phyloP scores from a whole-genome alignment of 2,888 invertebrate genomes.

The Dusona sp. region DNA sequence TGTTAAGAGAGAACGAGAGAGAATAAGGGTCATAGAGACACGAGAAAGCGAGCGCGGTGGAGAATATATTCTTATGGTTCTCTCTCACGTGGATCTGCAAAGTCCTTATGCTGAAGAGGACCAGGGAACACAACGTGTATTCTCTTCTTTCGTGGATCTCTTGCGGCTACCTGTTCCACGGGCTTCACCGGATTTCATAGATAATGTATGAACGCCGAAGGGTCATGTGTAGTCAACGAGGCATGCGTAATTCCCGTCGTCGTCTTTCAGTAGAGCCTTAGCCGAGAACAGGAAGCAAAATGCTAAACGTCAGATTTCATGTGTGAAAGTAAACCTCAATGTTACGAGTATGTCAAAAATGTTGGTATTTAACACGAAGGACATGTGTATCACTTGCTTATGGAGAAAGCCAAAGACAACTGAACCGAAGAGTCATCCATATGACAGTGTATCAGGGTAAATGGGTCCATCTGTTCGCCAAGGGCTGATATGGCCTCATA shows the following conservation, averaged over 20 bases:
- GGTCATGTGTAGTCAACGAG: conserved; percentile 64
- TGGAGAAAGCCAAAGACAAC: not conserved
- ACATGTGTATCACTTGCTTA: not conserved
- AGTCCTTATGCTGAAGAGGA: conserved; percentile 6
- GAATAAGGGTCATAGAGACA: conserved; percentile 38
- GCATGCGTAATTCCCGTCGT: conserved; percentile 52
- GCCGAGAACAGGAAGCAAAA: conserved; percentile 37
- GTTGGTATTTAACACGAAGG: not conserved
- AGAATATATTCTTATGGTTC: conserved; percentile 42
- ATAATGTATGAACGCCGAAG: conserved; percentile 49
- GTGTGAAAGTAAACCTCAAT: conserved; percentile 41
- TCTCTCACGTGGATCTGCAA: conserved; percentile 61
- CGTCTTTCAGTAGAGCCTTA: not conserved
- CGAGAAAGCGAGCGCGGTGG: conserved; percentile 21
- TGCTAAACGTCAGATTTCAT: conserved; percentile 45
- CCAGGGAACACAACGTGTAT: conserved; percentile 9
- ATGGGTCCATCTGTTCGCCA: not conserved
- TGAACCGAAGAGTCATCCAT: not conserved
- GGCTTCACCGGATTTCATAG: conserved; percentile 62
- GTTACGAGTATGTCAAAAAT: conserved; percentile 39
- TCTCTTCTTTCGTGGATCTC: conserved; percentile 13
- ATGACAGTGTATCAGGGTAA: not conserved
- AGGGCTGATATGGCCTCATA: not conserved
- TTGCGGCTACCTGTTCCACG: conserved; percentile 60
- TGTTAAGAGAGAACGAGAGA: conserved; percentile 36